Base-by-base conservation (phyloP, 2,888 invertebrate species). In the Stenichneumon culpator region DNA sequence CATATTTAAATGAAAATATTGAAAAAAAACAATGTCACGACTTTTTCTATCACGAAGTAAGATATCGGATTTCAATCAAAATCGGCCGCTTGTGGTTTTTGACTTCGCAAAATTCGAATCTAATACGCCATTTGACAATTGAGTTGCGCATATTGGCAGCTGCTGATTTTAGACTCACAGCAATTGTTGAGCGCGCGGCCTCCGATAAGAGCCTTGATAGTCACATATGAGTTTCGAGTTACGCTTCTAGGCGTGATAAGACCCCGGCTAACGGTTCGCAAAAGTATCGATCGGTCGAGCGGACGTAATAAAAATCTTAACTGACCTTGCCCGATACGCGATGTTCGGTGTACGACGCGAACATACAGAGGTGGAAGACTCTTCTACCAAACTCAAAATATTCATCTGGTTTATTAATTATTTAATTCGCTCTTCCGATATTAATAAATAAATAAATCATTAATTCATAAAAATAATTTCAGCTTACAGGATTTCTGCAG, bases 401-500 rank as follows among this genome's bases (percentile, higher is more conserved):
- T 54, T 54, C 14, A 6, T 36, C 25, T 28, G 3, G 16, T 50
- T 25, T 28, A 69, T 69, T 36, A 1, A 22, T 60, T 16, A 22
- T 60, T 60, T 16, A 44, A 16, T 44, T 44, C 3, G 3, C 11
- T 3, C 44, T 3, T 44, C 4, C 14, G 44, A 14, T 44, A 16
- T 39, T 39, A 11, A 39, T 19, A 19, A 52, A 52, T 6, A 7
- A 14, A 32, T 52, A 28, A 54, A 36, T 72, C 19, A 52, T 32
- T 2, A 39, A 36, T 47, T 22, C 47, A 22, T 16, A 74, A 14
- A 32, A 54, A 90, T 91, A 36, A 36, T 95, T 95, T 86, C 94
- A 96, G 96, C 95, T 96, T 14, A 95, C 95, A 39, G 96, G 96
- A 73, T 95, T 96, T 83, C 94, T 97, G 93, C 97, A 97, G 91